These are phyloP conservation scores for Agonum fuliginosum DNA, from an alignment of 2,888 invertebrate genomes.

Conservation along the genomic window DNA sequence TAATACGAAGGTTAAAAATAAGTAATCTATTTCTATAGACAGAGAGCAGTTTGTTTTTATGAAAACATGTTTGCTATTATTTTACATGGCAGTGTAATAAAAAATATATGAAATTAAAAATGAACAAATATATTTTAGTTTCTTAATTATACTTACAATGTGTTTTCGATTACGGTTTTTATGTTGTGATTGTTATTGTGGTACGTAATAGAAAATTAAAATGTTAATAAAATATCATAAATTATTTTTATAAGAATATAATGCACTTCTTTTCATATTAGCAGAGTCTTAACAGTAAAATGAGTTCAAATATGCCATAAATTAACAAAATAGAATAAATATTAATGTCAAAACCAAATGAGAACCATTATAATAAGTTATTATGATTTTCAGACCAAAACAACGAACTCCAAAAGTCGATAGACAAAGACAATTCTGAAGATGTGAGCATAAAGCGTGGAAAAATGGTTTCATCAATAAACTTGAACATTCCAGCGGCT, in stretches of 20 bases:
- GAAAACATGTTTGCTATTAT: slow-evolving; percentile 41
- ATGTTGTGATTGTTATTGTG: slow-evolving; percentile 77
- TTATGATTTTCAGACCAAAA: slow-evolving; percentile 64
- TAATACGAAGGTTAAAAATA: slow-evolving; percentile 53
- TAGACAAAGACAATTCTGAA: slow-evolving; percentile 66
- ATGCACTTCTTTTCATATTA: neutral
- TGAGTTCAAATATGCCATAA: too few species aligned
- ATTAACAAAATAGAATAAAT: too few species aligned
- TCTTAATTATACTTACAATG: slow-evolving; percentile 66
- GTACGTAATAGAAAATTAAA: slow-evolving; percentile 68
- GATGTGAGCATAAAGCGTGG: slow-evolving; percentile 72
- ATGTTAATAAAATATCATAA: neutral
- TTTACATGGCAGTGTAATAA: slow-evolving; percentile 7
- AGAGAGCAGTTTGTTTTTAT: slow-evolving; percentile 39
- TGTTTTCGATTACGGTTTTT: slow-evolving; percentile 75
- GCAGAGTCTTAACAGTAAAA: neutral
- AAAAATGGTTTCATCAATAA: slow-evolving; percentile 78
- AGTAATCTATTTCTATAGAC: slow-evolving; percentile 50
- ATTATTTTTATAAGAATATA: neutral
- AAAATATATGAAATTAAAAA: slow-evolving; percentile 25
- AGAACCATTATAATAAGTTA: slow-evolving; percentile 8
- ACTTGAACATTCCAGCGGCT: slow-evolving; percentile 79
- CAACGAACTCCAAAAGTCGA: slow-evolving; percentile 58
- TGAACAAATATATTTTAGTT: slow-evolving; percentile 6
- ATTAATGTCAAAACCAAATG: neutral